Conservation (phyloP, 2,888 invertebrate species). For the Platynereis dumerilii region DNA sequence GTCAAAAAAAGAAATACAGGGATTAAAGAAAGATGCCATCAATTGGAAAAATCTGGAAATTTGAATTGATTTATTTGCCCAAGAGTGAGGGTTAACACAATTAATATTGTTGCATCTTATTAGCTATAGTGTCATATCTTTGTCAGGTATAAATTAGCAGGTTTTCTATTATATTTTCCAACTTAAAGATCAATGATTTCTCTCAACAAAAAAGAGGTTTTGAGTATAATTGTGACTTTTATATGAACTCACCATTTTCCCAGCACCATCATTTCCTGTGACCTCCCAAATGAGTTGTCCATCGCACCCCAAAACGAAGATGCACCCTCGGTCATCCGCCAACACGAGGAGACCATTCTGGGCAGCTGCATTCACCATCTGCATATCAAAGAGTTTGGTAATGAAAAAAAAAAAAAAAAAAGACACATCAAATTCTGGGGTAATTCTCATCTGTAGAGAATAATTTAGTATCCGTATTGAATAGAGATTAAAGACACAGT, state of each 20-base stretch:
- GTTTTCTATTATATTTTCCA: no score
- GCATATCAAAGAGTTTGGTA: not conserved
- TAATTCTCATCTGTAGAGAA: not conserved
- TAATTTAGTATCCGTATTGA: not conserved
- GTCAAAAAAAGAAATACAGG: no score
- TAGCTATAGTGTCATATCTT: no score
- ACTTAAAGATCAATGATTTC: no score
- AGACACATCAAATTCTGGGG: not conserved
- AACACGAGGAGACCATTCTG: constrained; percentile 24
- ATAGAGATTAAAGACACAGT: not conserved
- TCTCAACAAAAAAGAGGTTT: no score
- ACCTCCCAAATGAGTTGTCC: constrained; percentile 26
- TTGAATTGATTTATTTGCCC: no score
- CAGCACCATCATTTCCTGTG: constrained; percentile 4
- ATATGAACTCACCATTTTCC: constrained; percentile 20
- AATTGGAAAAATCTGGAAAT: no score
- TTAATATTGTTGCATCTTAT: no score
- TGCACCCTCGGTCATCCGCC: constrained; percentile 26
- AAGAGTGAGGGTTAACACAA: no score
- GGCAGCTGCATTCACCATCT: constrained; percentile 28
- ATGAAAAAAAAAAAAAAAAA: not conserved
- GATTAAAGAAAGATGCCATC: no score
- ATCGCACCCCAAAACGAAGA: constrained; percentile 24
- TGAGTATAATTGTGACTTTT: no score
- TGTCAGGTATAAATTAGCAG: no score